Conservation (phyloP, 2,797 vertebrate species). For the Ispidina lecontei region DNA sequence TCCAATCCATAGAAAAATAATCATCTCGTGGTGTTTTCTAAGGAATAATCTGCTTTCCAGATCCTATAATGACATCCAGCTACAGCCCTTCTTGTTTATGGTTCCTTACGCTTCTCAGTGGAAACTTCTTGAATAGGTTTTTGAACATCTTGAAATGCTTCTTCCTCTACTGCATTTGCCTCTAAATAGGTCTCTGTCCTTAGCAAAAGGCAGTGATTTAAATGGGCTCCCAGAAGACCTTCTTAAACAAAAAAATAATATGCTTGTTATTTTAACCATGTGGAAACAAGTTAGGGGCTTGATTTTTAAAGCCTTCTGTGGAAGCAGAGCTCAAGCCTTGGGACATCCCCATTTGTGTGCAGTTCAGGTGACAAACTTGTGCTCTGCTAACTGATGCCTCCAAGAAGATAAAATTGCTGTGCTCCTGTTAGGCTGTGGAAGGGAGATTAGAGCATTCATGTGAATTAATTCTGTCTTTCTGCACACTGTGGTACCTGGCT, state of each 20-base stretch:
- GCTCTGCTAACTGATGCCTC: not conserved
- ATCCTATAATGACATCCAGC: conserved; percentile 48
- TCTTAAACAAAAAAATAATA: conserved; percentile 8
- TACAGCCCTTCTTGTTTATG: conserved; percentile 28
- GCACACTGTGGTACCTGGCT: not conserved
- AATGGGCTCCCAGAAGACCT: conserved; percentile 3
- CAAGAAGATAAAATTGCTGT: not conserved
- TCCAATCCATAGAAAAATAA: conserved; percentile 54
- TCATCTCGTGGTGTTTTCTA: conserved; percentile 40
- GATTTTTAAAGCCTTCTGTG: not conserved
- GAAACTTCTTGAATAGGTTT: conserved; percentile 55
- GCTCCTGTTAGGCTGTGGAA: not conserved
- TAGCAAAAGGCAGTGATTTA: conserved; percentile 6
- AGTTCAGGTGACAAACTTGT: not conserved
- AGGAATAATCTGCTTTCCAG: conserved; percentile 68
- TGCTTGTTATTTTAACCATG: not conserved
- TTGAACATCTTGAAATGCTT: conserved; percentile 15
- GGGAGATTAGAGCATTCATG: conserved; percentile 62
- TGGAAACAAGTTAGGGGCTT: not conserved
- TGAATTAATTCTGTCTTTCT: conserved; percentile 61
- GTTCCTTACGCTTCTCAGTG: not conserved
- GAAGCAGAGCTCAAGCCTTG: not conserved
- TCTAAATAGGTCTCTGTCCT: not conserved
- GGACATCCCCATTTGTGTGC: not conserved
- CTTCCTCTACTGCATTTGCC: not conserved